phyloP scores from a whole-genome alignment of 2,888 invertebrate species.

The Yponomeuta sedellus region DNA sequence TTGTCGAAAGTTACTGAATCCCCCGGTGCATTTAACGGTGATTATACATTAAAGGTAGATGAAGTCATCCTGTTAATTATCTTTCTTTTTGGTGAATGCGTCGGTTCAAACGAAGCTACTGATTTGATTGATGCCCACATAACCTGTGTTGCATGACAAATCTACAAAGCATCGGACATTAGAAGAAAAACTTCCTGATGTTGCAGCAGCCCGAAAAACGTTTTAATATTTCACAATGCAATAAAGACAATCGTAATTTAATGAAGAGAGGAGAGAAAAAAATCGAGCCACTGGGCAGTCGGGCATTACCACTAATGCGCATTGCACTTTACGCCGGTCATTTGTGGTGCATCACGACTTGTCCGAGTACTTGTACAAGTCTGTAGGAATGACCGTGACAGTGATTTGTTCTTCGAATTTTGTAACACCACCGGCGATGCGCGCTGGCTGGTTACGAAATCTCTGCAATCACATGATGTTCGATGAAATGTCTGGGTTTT shows the following conservation, averaged over 20 bases:
- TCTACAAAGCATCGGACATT: background rate
- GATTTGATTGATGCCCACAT: background rate
- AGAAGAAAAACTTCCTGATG: background rate
- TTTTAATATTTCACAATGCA: slow-evolving; percentile 43
- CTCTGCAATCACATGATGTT: background rate
- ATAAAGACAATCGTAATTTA: slow-evolving; percentile 51
- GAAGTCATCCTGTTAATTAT: background rate
- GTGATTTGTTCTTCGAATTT: slow-evolving; percentile 12
- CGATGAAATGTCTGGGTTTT: background rate
- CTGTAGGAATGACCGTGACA: slow-evolving; percentile 10
- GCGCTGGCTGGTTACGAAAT: slow-evolving; percentile 4
- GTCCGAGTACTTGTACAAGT: slow-evolving; percentile 2
- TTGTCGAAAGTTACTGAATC: slow-evolving; percentile 1
- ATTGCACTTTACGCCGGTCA: slow-evolving; percentile 50
- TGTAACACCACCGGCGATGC: slow-evolving; percentile 2
- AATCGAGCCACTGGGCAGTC: slow-evolving; percentile 32
- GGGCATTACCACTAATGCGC: slow-evolving; percentile 56
- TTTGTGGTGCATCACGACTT: slow-evolving; percentile 59
- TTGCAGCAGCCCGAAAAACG: slow-evolving; percentile 27
- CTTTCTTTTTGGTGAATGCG: background rate
- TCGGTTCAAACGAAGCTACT: background rate
- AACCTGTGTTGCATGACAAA: background rate
- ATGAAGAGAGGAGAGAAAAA: slow-evolving; percentile 29
- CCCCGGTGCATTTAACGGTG: slow-evolving; percentile 7
- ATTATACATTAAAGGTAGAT: background rate